A percentile compares a stretch with the other conserved stretches of the same genome.
phyloP scores from a whole-genome alignment of 1,140 invertebrate species.

The Drosophila asahinai region DNA sequence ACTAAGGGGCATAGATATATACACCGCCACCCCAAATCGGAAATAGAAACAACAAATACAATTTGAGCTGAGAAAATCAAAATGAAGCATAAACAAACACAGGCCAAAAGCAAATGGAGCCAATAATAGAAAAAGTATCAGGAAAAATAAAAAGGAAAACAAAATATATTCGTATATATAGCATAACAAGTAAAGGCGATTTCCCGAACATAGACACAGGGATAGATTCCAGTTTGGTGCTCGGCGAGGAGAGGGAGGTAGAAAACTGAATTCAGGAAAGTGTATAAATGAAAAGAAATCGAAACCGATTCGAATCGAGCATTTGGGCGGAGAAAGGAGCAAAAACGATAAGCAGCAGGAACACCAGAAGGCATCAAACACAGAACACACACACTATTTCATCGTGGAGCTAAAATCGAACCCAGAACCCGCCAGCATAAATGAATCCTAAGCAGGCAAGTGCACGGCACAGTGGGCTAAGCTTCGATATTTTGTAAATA shows the following conservation, averaged over 20 bases:
- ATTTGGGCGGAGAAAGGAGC: conserved; percentile 13
- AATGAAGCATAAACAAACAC: conserved; percentile 80
- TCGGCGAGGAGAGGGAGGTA: background rate
- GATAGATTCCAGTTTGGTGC: conserved; percentile 1
- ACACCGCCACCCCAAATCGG: conserved; percentile 49
- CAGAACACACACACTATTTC: conserved; percentile 7
- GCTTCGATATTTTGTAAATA: background rate
- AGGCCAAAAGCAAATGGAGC: conserved; percentile 73
- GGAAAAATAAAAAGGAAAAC: conserved; percentile 28
- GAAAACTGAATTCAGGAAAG: conserved; percentile 62
- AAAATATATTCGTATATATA: conserved; percentile 10
- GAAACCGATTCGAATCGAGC: conserved; percentile 65
- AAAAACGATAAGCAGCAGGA: conserved; percentile 65
- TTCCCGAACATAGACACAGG: conserved; percentile 19
- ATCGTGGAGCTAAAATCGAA: conserved; percentile 36
- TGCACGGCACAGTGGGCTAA: conserved; percentile 28
- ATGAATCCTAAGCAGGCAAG: conserved; percentile 74
- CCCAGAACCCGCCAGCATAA: conserved; percentile 60
- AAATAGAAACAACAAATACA: conserved; percentile 81
- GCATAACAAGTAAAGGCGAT: conserved; percentile 58
- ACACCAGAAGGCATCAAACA: conserved; percentile 16
- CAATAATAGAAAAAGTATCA: conserved; percentile 68
- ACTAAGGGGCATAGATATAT: conserved; percentile 45
- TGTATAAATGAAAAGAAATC: conserved; percentile 83
- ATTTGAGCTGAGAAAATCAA: conserved; percentile 80